A percentile compares a stretch with the other conserved stretches of the same genome.
Evolutionary conservation across 2,113 vertebrate genomes (phyloP).

Genomic region (Balaeniceps rex): DNA sequence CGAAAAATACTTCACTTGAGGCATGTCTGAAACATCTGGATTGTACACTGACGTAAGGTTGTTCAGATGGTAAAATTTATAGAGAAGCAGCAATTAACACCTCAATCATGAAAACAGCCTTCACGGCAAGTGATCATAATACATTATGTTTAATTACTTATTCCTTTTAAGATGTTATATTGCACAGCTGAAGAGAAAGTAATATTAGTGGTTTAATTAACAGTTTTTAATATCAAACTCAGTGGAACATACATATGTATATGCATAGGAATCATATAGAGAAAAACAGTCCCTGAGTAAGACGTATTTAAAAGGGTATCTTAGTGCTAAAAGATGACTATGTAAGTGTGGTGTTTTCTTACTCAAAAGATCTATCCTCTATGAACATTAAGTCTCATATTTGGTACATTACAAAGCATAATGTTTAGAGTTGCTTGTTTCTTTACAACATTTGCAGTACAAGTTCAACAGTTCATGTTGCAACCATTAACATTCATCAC

Average conservation of each 20-base stretch:
- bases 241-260: too few relatives aligned
- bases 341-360: background rate
- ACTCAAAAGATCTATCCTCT: background rate
- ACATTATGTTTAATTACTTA: background rate
- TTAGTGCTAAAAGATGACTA: background rate
- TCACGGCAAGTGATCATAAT: background rate
- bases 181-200: background rate
- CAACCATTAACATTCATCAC: background rate
- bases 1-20: background rate
- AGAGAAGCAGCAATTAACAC: background rate
- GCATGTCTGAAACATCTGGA: background rate
- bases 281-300: background rate
- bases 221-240: background rate
- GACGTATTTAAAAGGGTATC: background rate
- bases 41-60: background rate
- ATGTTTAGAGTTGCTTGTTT: background rate
- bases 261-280: background rate
- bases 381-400: background rate
- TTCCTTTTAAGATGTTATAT: background rate
- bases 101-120: background rate
- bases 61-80: background rate
- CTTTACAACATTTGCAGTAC: background rate
- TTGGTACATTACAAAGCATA: background rate
- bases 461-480: background rate
- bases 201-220: background rate